Evolutionary conservation across 1,140 invertebrate species (phyloP), one percentile per base, ranked within the genome.

Genomic region (Atta texana): DNA sequence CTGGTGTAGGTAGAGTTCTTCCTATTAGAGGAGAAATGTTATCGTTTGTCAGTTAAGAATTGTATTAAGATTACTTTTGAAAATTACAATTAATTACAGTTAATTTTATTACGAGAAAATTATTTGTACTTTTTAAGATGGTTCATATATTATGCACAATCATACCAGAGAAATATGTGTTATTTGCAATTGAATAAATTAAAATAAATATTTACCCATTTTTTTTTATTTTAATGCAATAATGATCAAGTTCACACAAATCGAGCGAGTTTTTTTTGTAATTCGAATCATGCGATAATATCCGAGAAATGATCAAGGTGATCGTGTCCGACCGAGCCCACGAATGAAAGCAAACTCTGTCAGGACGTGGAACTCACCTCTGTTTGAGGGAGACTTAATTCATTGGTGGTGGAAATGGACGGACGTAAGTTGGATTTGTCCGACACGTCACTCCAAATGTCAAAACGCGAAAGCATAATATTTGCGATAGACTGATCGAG

Each of bases 1-100:
- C 97, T 14, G 97, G 96, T 10, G 96, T 96, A 0, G 97, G 96
- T 49, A 97, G 91, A 44, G 96, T 97, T 92, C 97, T 95, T 82
- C 97, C 97, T 97, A 59, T 55, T 49, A 5, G 49, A 5, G 49
- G 49, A 71, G 8, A 57, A n/a, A 49, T n/a, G 31, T 80, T 39
- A 66, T 39, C 21, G 34, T 24, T 81, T 55, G 21, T 59, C 55
- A 84, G n/a, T 21, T 75, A 39, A 24, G 4, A 74, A 24, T 24
- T 59, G 5, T 14, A 44, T 57, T 8, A 14, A 61, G n/a, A 51
- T 34, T 24, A 31, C 24, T n/a, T 59, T 71, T 71, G 12, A 2
- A 34, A 7, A 10, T 63, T 61, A 74, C n/a, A 31, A 69, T 4
- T 57, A 16, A 55, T 68, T 34, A 80, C n/a, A 14, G 51, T 72